phyloP scores from a whole-genome alignment of 2,888 invertebrate species.

The Pasiphila rectangulata region DNA sequence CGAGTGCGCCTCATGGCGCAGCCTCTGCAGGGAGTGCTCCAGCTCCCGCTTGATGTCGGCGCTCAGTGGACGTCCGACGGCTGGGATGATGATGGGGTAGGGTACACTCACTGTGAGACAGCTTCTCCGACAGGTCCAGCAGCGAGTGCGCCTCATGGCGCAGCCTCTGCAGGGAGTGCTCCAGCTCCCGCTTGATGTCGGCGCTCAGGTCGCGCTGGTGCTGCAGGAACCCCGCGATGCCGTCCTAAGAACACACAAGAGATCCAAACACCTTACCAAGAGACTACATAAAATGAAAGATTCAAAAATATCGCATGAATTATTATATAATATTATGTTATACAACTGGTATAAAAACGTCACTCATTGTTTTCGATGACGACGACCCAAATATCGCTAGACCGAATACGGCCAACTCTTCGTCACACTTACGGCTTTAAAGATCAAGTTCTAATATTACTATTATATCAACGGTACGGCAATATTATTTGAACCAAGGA shows the following conservation, averaged over 20 bases:
- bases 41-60: constrained; percentile 84
- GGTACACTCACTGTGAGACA: constrained; percentile 47
- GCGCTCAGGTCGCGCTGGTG: constrained; percentile 73
- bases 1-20: constrained; percentile 86
- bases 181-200: constrained; percentile 84
- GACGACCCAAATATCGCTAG: no score
- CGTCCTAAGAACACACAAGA: constrained; percentile 50
- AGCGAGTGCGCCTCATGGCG: constrained; percentile 86
- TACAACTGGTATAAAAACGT: no score
- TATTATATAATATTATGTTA: no score
- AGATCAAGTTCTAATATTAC: no score
- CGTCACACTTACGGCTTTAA: no score
- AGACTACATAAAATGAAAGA: no score
- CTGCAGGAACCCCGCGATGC: constrained; percentile 79
- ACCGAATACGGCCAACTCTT: no score
- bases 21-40: constrained; percentile 83
- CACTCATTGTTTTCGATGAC: no score
- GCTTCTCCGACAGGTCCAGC: constrained; percentile 79
- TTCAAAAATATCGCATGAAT: no score
- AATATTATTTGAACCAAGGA: no score
- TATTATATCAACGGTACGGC: no score
- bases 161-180: constrained; percentile 84
- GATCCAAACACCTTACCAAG: background rate
- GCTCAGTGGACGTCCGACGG: no score
- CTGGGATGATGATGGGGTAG: background rate